Evolutionary conservation across 2,113 vertebrate genomes (phyloP), one percentile per base, ranked within the genome.

Genomic region (Platichthys flesus): DNA sequence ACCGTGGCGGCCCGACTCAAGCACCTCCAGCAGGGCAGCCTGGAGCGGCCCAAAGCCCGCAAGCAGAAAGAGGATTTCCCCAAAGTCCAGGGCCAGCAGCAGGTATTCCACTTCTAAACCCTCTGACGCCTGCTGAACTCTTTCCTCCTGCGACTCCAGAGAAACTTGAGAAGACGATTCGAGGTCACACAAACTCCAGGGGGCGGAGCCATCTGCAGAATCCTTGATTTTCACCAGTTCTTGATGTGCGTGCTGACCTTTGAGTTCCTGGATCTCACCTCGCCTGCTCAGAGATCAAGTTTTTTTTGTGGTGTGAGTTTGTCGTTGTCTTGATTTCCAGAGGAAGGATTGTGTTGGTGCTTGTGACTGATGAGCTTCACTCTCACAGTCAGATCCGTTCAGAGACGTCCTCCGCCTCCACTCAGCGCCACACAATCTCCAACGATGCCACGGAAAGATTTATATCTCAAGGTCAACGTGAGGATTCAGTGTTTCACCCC

Each of bases 11-110:
- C 97, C 0, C 79, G 97, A 21, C 96, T 99, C 91, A 97, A 97
- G 88, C 95, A 95, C 87, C 91, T 95, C 45, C 95, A 96, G 16
- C 96, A 96, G 68, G 93, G 95, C 92, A 96, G 96, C 86, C 95
- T 97, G 0, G 97, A 99, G 92, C 95, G 96, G 67, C 90, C 95
- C 91, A 97, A 96, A 70, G 95, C 93, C 65, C 85, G 95, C 88
- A 99, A 96, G 87, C 96, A 97, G 92, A 94, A 96, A 71, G 95
- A 98, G 47, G 97, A 99, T 55, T 96, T 96, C 92, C 90, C 96
- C 85, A 92, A 96, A 90, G 95, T 96, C 92, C 97, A 90, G 86
- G 93, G 97, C 84, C 97, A 97, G 95, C 97, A 98, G 95, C 97
- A 98, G 97, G 97, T 98, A 95, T 94, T 92, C 84, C 92, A 93